Evolutionary conservation across 2,113 vertebrate genomes (phyloP).

Genomic region (Bufo bufo): DNA sequence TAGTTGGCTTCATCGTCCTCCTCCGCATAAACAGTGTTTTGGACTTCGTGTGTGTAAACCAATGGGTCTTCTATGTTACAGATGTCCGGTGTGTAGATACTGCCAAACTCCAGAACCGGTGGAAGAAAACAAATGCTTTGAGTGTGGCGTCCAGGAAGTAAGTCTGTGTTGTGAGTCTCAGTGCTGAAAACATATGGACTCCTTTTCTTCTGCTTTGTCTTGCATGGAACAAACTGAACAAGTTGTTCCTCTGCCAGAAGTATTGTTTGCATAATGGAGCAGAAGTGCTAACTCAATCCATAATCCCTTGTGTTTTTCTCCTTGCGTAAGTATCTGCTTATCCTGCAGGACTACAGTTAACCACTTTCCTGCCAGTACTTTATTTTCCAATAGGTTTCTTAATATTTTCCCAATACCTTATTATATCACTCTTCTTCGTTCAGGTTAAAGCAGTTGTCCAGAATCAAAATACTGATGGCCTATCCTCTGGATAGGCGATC

Average conservation of each 20-base stretch:
- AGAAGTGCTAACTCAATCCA: slow-evolving; percentile 19
- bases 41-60: neutral
- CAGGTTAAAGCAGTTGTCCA: neutral
- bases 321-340: slow-evolving; percentile 4
- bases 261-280: slow-evolving; percentile 18
- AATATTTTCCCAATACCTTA: neutral
- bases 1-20: neutral
- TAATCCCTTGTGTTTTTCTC: slow-evolving; percentile 2
- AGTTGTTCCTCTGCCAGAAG: slow-evolving; percentile 1
- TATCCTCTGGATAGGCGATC: too few species aligned
- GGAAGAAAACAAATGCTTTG: slow-evolving; percentile 98
- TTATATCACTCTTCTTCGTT: neutral
- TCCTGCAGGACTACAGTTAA: neutral
- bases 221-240: slow-evolving; percentile 6
- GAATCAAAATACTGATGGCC: too few species aligned
- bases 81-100: slow-evolving; percentile 96
- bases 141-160: slow-evolving; percentile 98
- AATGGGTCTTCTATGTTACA: slow-evolving; percentile 61
- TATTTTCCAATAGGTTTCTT: neutral
- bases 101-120: slow-evolving; percentile 97
- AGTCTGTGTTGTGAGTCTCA: slow-evolving; percentile 65
- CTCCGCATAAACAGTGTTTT: neutral
- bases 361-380: neutral
- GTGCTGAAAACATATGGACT: slow-evolving; percentile 54
- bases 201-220: slow-evolving; percentile 15